Percentiles rank a stretch among this genome's conserved stretches.
phyloP scores from a whole-genome alignment of 2,113 vertebrate species.

The Xiphias gladius region DNA sequence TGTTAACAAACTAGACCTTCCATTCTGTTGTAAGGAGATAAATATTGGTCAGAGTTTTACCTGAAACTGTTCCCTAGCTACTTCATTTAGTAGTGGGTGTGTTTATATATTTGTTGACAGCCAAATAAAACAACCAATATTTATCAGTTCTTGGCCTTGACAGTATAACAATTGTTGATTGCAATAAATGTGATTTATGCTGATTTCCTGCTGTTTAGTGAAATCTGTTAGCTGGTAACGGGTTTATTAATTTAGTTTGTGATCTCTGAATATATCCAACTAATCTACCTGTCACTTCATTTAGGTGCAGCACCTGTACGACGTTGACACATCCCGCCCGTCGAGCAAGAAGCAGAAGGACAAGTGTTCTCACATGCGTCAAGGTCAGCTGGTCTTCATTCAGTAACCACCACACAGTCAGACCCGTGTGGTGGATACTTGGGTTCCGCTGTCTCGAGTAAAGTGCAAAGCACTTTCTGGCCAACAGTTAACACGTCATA shows the following conservation, averaged over 20 bases:
- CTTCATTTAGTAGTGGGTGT: too few species aligned
- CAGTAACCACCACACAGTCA: background rate
- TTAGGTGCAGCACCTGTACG: conserved; percentile 86
- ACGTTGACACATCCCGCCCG: conserved; percentile 71
- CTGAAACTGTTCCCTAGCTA: too few species aligned
- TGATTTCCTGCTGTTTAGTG: background rate
- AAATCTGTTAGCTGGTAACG: background rate
- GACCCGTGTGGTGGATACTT: too few species aligned
- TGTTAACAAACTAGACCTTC: background rate
- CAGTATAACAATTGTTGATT: background rate
- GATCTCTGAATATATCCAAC: background rate
- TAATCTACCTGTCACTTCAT: background rate
- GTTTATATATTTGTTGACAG: too few species aligned
- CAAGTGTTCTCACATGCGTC: conserved; percentile 25
- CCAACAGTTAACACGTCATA: background rate
- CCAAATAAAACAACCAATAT: too few species aligned
- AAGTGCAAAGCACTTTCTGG: background rate
- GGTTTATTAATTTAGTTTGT: background rate
- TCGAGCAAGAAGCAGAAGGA: conserved; percentile 69
- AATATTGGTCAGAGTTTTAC: background rate
- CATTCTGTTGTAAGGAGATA: background rate
- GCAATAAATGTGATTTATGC: background rate
- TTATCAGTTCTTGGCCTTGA: too few species aligned
- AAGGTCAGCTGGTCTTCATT: conserved; percentile 60
- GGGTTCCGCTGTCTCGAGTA: too few species aligned